Evolutionary conservation across 1,140 invertebrate genomes (phyloP), one percentile per base, ranked within the genome.

Genomic region (Lepidurus packardi): DNA sequence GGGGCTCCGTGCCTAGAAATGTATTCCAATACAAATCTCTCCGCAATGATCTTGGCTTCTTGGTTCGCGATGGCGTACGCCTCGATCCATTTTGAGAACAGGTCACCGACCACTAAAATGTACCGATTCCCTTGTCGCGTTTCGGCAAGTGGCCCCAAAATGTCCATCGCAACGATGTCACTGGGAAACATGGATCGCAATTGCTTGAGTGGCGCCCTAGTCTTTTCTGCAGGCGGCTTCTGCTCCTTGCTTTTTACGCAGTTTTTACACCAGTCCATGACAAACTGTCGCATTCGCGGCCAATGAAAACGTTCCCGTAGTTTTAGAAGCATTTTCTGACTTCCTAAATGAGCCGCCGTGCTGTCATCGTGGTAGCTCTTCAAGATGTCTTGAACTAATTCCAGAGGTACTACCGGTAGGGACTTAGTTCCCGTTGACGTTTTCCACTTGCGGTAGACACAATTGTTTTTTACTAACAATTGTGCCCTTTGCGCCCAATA

Each of bases 1-100:
- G 85, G 85, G 3, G 83, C 80, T 11, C 86, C 86, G 80, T 82
- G 84, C 13, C 82, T 78, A 75, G 79, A 81, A 44, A 87, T 76
- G 9, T 83, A 78, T 21, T 85, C 79, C 43, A 82, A 77, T 1
- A 86, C 81, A 13, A 86, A 80, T 1, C 79, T 81, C 24, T 83
- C 80, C 5, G 84, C 85, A 11, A 85, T 80, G 1, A 83, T 85
- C 53, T 77, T 73, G 0, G 84, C 84, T 78, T 84, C 82, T 80
- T 85, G 83, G 79, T 87, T 82, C 8, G 83, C 82, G 11, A 86
- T 80, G 0, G 83, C 78, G 77, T 82, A 83, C 34, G 80, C 82
- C 80, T 85, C 84, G 1, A 82, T 78, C 82, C 82, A 86, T 78
- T 85, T 87, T 7, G 82, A 86, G 79, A 87, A 87, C n/a, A n/a